Percentiles rank a stretch among this genome's conserved stretches.
phyloP scores from a whole-genome alignment of 2,888 invertebrate species.

The Tetragonula carbonaria region DNA sequence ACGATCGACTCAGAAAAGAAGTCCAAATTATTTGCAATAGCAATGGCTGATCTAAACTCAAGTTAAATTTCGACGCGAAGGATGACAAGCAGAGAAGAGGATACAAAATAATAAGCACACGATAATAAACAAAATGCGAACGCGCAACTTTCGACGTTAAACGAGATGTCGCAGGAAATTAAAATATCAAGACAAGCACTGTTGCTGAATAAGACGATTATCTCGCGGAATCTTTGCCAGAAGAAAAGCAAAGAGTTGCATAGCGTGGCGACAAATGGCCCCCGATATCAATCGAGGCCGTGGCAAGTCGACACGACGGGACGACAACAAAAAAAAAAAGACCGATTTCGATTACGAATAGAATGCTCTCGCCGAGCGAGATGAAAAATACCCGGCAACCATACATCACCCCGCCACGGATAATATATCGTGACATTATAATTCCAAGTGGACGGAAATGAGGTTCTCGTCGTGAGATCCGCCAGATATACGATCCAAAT shows the following conservation, averaged over 20 bases:
- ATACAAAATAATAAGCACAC: no score
- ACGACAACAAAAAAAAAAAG: slow-evolving; percentile 24
- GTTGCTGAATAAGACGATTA: slow-evolving; percentile 33
- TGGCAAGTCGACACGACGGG: slow-evolving; percentile 48
- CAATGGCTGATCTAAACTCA: no score
- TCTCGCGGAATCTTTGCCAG: slow-evolving; percentile 34
- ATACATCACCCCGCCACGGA: slow-evolving; percentile 24
- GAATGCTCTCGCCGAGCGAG: slow-evolving; percentile 27
- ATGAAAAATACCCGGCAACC: slow-evolving; percentile 52
- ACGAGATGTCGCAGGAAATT: no score
- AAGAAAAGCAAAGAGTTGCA: slow-evolving; percentile 15
- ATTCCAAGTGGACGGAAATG: slow-evolving; percentile 61
- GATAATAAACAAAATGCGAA: no score
- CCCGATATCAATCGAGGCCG: slow-evolving; percentile 51
- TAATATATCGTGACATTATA: slow-evolving; percentile 60
- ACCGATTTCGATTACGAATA: slow-evolving; percentile 50
- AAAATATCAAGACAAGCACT: slow-evolving; percentile 5
- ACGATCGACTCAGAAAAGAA: no score
- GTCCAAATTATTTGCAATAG: no score
- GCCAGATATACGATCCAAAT: slow-evolving; percentile 62
- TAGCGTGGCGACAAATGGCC: slow-evolving; percentile 18
- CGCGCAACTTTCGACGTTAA: no score
- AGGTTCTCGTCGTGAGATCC: slow-evolving; percentile 58
- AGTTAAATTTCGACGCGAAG: no score
- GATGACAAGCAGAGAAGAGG: no score